phyloP scores from a whole-genome alignment of 2,113 vertebrate species.

The Hepsetus odoe region DNA sequence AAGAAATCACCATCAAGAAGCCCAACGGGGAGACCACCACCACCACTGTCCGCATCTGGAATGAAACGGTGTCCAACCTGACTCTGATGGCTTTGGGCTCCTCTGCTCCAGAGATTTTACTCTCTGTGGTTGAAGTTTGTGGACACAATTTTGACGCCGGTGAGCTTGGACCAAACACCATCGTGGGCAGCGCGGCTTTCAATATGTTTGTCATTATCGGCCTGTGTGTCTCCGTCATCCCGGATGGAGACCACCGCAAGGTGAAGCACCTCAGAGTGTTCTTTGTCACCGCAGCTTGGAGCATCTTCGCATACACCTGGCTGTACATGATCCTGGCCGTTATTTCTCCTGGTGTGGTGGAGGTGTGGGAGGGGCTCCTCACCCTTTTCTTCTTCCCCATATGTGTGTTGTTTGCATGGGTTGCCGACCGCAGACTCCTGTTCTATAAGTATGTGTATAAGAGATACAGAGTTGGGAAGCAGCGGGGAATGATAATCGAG shows the following conservation, averaged over 20 bases:
- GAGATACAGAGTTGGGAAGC: slow-evolving; percentile 89
- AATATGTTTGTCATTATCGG: slow-evolving; percentile 99
- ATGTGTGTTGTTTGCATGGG: slow-evolving; percentile 91
- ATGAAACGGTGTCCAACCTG: slow-evolving; percentile 95
- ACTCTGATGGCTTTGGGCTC: slow-evolving; percentile 97
- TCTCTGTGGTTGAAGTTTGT: slow-evolving; percentile 95
- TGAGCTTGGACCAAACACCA: slow-evolving; percentile 95
- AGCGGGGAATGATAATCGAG: slow-evolving; percentile 92
- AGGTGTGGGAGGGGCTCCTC: slow-evolving; percentile 96
- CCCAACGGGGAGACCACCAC: slow-evolving; percentile 90
- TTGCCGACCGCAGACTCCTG: slow-evolving; percentile 92
- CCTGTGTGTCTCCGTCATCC: slow-evolving; percentile 92
- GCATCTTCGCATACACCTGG: slow-evolving; percentile 96
- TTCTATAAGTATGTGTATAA: slow-evolving; percentile 97
- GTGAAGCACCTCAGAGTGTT: slow-evolving; percentile 96
- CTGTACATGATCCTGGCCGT: slow-evolving; percentile 95
- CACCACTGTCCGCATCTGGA: slow-evolving; percentile 94
- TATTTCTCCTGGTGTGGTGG: slow-evolving; percentile 87
- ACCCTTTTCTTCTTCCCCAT: slow-evolving; percentile 96
- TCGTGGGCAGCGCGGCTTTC: slow-evolving; percentile 96
- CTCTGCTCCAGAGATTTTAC: slow-evolving; percentile 93
- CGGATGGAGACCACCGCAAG: slow-evolving; percentile 88
- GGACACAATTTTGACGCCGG: slow-evolving; percentile 91
- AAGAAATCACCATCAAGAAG: slow-evolving; percentile 92
- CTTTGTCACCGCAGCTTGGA: slow-evolving; percentile 95